A percentile compares a stretch with the other conserved stretches of the same genome.
Conservation (phyloP, 2,113 vertebrate species). For the Thomomys bottae region DNA sequence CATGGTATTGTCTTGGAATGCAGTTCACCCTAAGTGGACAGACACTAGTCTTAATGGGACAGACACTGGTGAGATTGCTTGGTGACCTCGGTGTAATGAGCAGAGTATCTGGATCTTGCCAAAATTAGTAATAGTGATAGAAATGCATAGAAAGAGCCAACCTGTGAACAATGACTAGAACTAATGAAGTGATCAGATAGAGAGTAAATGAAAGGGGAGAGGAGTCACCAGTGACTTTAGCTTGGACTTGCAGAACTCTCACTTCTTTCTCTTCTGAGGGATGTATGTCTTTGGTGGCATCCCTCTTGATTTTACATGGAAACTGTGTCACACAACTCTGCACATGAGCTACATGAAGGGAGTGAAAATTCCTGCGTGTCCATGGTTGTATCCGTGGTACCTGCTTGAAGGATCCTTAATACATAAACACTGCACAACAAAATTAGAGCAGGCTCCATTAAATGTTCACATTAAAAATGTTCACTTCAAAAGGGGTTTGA, state of each 20-base stretch:
- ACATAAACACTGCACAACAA: accelerated
- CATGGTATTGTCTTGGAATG: neutral
- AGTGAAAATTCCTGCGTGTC: neutral
- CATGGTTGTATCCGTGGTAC: neutral
- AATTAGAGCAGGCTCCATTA: neutral
- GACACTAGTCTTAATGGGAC: accelerated
- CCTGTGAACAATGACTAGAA: neutral
- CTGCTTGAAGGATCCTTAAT: neutral
- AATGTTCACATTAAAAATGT: neutral
- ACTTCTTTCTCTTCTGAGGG: neutral
- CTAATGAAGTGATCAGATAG: neutral
- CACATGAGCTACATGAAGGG: neutral
- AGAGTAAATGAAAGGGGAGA: neutral
- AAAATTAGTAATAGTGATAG: neutral
- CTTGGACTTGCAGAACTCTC: neutral
- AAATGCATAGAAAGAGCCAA: neutral
- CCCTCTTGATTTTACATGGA: neutral
- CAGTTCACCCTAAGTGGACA: accelerated
- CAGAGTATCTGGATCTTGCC: neutral
- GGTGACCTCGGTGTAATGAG: neutral
- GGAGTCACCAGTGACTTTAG: neutral
- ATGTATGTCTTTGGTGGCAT: neutral
- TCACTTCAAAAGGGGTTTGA: neutral
- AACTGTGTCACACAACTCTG: neutral
- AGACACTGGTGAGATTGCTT: neutral